A percentile compares a stretch with the other conserved stretches of the same genome.
phyloP scores from a whole-genome alignment of 2,888 invertebrate species.

The Hermaeophaga mercurialis region DNA sequence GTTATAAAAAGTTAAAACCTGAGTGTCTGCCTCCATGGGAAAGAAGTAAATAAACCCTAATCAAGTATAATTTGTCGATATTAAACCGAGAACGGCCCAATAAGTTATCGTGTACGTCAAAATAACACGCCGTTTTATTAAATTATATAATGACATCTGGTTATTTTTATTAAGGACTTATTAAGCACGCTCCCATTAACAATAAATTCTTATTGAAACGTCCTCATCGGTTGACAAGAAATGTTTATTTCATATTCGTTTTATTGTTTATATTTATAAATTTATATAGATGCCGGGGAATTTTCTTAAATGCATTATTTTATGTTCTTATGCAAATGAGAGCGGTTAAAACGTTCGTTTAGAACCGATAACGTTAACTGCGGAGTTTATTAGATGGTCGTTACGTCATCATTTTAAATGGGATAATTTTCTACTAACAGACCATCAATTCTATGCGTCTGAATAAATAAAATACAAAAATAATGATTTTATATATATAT shows the following conservation, averaged over 20 bases:
- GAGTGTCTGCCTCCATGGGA: neutral
- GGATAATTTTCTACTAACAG: too few species aligned
- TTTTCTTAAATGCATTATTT: conserved; percentile 14
- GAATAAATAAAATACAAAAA: too few species aligned
- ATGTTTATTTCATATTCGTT: conserved; percentile 16
- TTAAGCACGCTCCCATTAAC: conserved; percentile 3
- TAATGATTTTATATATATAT: too few species aligned
- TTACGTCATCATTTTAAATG: conserved; percentile 13
- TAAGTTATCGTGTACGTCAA: conserved; percentile 17
- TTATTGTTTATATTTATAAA: conserved; percentile 11
- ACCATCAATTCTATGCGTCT: too few species aligned
- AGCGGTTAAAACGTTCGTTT: conserved; percentile 2
- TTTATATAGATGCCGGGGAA: neutral
- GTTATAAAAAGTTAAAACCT: too few species aligned
- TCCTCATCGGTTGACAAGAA: conserved; percentile 2
- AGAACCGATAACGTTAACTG: conserved; percentile 16
- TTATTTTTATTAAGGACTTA: conserved; percentile 22
- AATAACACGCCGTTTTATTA: conserved; percentile 21
- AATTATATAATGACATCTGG: conserved; percentile 20
- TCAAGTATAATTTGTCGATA: conserved; percentile 1
- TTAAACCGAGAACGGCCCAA: conserved; percentile 6
- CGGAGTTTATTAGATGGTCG: conserved; percentile 5
- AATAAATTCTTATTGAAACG: conserved; percentile 15
- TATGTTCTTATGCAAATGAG: conserved; percentile 17
- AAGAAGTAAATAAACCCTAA: neutral